Base-by-base conservation (phyloP, 2,113 vertebrate genomes). In the Oncorhynchus clarkii region DNA sequence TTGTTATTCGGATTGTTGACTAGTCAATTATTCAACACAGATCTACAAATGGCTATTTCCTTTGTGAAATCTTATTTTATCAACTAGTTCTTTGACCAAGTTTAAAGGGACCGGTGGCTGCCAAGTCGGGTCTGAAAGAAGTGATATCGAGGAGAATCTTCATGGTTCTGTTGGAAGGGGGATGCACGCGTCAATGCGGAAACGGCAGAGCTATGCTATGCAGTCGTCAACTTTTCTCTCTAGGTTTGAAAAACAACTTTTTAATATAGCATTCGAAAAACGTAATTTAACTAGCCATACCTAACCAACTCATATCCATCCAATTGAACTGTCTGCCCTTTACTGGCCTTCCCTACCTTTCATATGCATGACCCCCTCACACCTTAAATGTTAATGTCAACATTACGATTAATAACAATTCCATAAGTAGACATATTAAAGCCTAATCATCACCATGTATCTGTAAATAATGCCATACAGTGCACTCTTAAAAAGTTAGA, bases 171-270 rank as follows among this genome's bases (percentile, higher is more conserved):
- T 62, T 18, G n/a, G 22, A 34, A 64, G 27, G 51, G 13, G 59
- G 29, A 82, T 79, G 75, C 80, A 80, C 13, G 1, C 77, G 0
- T n/a, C n/a, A 16, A 49, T 20, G 67, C 67, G 84, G 77, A 90
- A 72, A 75, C 87, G 86, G 45, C 83, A 78, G 20, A 78, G 18
- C 62, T 70, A 81, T 27, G 79, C 78, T 75, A 54, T 71, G 72
- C 78, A 76, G 0, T 71, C 84, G 26, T 74, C 86, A 3, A 2
- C 75, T 9, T 70, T 90, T 48, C 74, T 73, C 14, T 39, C 68
- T 78, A 88, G 89, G 88, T 92, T 72, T 57, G 90, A 75, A 0
- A 64, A 12, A 49, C 59, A 0, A n/a, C 0, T 27, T 29, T 49
- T 80, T 39, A 11, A 8, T 74, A 18, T 54, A 54, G 14, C 51